These are phyloP conservation scores for Nipponia nippon DNA, from an alignment of 2,113 vertebrate species.

Conservation along the genomic window DNA sequence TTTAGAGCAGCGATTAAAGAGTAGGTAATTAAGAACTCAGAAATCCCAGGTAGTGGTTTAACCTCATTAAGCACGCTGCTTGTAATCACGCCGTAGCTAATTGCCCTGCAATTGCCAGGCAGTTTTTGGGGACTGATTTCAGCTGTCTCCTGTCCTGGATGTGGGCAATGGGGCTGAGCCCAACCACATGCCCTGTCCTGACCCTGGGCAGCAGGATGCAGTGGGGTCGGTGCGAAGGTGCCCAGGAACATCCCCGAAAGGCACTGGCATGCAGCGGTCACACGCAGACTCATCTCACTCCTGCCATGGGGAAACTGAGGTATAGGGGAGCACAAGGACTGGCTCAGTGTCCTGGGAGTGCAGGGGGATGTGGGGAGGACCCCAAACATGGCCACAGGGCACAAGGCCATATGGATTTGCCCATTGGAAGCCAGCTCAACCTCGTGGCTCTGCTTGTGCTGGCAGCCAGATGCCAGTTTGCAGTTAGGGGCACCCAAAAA, in stretches of 20 bases:
- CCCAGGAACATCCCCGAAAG: not conserved
- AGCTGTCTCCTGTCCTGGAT: not conserved
- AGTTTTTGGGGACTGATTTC: not conserved
- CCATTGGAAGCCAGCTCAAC: not conserved
- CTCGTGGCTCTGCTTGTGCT: not conserved
- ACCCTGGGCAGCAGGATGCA: not conserved
- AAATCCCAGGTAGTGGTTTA: slow-evolving; percentile 41
- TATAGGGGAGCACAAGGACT: rapidly evolving
- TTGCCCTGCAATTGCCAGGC: not conserved
- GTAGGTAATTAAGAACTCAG: slow-evolving; percentile 44
- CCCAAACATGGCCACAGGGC: not conserved
- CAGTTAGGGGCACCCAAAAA: not conserved
- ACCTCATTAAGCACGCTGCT: slow-evolving; percentile 34
- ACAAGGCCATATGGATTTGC: not conserved
- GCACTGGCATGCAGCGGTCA: not conserved
- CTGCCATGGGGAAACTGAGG: not conserved
- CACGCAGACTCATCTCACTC: not conserved
- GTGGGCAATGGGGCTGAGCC: not conserved
- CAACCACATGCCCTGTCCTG: rapidly evolving
- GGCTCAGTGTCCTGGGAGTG: not conserved
- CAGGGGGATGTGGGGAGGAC: not conserved
- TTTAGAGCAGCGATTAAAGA: slow-evolving; percentile 48
- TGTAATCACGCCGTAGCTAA: not conserved
- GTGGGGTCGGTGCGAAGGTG: not conserved
- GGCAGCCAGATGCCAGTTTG: not conserved